These are phyloP conservation scores for Dreissena rostriformis DNA, from an alignment of 1,140 invertebrate species.

Conservation along the genomic window DNA sequence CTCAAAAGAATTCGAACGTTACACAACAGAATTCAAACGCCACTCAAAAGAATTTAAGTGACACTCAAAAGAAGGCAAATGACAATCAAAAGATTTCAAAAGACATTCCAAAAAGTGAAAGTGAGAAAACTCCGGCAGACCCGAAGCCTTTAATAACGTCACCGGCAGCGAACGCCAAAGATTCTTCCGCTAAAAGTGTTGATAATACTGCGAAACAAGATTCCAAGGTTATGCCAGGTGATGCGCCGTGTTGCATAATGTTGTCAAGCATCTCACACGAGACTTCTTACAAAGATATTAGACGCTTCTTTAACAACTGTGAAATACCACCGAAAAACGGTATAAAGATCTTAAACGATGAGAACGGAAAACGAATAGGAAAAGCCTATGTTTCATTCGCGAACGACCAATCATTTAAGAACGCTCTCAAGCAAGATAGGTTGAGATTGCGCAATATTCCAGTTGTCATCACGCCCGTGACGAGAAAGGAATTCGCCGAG, in stretches of 20 bases:
- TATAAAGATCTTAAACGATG: constrained; percentile 92
- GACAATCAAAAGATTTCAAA: neutral
- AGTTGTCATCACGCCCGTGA: constrained; percentile 71
- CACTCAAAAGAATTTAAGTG: neutral
- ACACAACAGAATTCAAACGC: neutral
- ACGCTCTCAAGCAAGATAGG: constrained; percentile 86
- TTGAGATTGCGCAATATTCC: constrained; percentile 69
- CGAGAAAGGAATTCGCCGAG: constrained; percentile 72
- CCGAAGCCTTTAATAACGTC: no score
- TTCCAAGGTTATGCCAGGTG: no score
- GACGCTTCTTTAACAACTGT: constrained; percentile 90
- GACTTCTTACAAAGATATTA: constrained; percentile 85
- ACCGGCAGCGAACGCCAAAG: no score
- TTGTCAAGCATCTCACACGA: constrained; percentile 70
- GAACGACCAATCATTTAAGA: constrained; percentile 85
- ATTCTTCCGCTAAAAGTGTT: no score
- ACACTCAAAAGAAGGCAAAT: neutral
- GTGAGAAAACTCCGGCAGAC: neutral
- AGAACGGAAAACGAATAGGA: constrained; percentile 89
- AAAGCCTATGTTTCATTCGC: constrained; percentile 91
- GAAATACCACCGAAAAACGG: constrained; percentile 91
- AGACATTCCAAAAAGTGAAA: constrained; percentile 17
- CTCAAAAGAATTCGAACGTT: neutral
- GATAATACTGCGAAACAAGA: no score
- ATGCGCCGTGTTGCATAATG: constrained; percentile 34